Percentiles rank a stretch among this genome's conserved stretches.
Evolutionary conservation across 2,113 vertebrate species (phyloP).

Genomic region (Chroicocephalus ridibundus): DNA sequence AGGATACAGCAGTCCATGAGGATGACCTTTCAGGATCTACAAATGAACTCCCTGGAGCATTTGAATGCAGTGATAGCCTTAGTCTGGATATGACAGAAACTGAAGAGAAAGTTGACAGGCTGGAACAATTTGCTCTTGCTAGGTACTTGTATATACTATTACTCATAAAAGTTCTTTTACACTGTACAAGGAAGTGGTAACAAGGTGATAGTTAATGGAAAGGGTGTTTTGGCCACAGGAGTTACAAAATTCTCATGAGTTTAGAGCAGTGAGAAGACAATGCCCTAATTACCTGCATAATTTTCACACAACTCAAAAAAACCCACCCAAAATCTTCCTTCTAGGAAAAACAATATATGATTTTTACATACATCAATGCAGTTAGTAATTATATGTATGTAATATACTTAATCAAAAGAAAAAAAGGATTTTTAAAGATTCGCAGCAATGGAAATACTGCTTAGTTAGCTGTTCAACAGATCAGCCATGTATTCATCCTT

Average conservation of each 20-base stretch:
- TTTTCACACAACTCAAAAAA: not conserved
- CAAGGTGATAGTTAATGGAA: not conserved
- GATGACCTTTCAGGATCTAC: constrained; percentile 84
- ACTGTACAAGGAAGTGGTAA: not conserved
- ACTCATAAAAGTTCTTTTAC: not conserved
- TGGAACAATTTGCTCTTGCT: constrained; percentile 80
- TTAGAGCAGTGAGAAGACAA: not conserved
- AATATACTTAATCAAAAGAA: not conserved
- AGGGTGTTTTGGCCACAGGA: not conserved
- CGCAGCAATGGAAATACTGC: not conserved
- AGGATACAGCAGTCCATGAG: constrained; percentile 78
- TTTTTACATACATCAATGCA: not conserved
- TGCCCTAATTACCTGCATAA: not conserved
- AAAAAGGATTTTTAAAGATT: not conserved
- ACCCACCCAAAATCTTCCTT: not conserved
- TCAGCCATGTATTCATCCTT: not conserved
- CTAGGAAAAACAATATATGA: not conserved
- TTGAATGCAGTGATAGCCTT: constrained; percentile 81
- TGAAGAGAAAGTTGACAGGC: constrained; percentile 78
- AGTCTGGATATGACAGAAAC: constrained; percentile 79
- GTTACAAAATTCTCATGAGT: not conserved
- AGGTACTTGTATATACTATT: constrained; percentile 72
- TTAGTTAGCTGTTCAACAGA: not conserved
- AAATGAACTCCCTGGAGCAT: constrained; percentile 81
- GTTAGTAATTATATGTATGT: not conserved